Evolutionary conservation across 2,113 vertebrate genomes (phyloP).

Genomic region (Canis aureus): DNA sequence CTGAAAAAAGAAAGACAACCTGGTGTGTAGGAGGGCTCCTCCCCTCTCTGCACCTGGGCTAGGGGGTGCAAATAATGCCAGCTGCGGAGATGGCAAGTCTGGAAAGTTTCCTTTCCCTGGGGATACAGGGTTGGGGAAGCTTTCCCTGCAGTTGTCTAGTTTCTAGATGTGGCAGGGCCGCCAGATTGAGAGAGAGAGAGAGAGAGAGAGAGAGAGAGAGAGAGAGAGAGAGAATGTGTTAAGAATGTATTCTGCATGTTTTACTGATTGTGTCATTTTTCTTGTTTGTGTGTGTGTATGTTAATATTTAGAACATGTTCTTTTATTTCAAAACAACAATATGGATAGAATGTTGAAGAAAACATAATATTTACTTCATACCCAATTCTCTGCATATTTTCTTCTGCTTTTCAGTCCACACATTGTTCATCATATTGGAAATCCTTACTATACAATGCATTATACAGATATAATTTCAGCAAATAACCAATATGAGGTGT

Average conservation of each 20-base stretch:
- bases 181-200: neutral
- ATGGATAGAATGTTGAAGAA: constrained; percentile 33
- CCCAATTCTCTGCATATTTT: constrained; percentile 20
- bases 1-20: neutral
- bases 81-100: neutral
- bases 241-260: constrained; percentile 3
- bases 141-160: neutral
- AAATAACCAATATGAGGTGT: constrained; percentile 39
- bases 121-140: neutral
- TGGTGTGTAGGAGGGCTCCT: neutral
- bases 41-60: neutral
- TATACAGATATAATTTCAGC: constrained; percentile 21
- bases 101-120: constrained; percentile 36
- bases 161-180: neutral
- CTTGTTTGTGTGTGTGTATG: neutral
- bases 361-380: constrained; percentile 41
- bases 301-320: constrained; percentile 42
- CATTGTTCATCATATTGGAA: constrained; percentile 36
- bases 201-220: neutral
- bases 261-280: constrained; percentile 29
- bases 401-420: neutral
- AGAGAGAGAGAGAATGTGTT: neutral
- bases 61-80: neutral
- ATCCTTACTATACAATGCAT: constrained; percentile 19
- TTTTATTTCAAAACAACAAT: constrained; percentile 56